Base-by-base conservation (phyloP, 2,888 invertebrate species). In the Drosophila kuntzei region DNA sequence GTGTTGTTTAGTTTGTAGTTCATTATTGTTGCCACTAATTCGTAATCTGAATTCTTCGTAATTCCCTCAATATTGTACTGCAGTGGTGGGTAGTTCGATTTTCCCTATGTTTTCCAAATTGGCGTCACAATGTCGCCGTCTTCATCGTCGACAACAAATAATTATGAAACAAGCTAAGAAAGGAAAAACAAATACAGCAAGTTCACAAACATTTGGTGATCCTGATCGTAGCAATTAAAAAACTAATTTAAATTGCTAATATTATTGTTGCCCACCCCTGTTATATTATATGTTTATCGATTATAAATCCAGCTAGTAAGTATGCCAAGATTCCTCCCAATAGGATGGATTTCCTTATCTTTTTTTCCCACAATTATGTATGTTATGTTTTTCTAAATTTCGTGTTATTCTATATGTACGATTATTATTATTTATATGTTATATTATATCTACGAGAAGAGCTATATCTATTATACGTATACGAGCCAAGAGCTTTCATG, bases 1-100 rank as follows among this genome's bases (percentile, higher is more conserved):
- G 54, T 71, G 67, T 68, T 76, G 50, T 77, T 34, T 77, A 77
- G 73, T 69, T 64, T 69, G 32, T 72, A 77, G 58, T 53, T 49
- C 34, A 39, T 60, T 41, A 55, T 61, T 57, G 49, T 66, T 66
- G 66, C 74, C 76, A 74, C 41, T 39, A 60, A 46, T 43, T 74
- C 37, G 37, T 43, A 25, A n/a, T 16, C 25, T 16, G n/a, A n/a
- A 7, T 9, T 27, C 8, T 7, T 34, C 6, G 5, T 6, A 5
- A 34, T 34, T 34, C 34, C 34, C n/a, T 34, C n/a, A 6, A 34
- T n/a, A 27, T 9, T 27, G 2, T 27, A 9, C 27, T 9, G 8
- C 7, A 27, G 8, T 8, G 7, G 8, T 9, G 27, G 27, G 27
- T 8, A 27, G 27, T 6, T 27, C 7, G 7, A 8, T 27, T 7